Percentiles rank a stretch among this genome's conserved stretches.
Conservation (phyloP, 2,113 vertebrate species). For the Pelvicachromis taeniatus region DNA sequence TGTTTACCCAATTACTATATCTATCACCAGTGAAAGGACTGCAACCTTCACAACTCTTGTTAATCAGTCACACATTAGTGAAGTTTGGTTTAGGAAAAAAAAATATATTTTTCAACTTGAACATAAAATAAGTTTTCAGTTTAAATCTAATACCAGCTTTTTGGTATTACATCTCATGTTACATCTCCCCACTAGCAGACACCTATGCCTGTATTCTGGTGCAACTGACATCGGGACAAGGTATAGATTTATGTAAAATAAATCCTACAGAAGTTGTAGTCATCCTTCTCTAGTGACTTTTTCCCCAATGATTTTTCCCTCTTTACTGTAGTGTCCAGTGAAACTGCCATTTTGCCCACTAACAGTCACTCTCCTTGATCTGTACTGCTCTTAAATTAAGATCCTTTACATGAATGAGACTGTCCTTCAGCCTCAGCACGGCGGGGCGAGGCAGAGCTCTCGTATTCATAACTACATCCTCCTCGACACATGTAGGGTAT, state of each 20-base stretch:
- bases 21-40: background rate
- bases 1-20: background rate
- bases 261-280: background rate
- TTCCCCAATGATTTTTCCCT: background rate
- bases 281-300: background rate
- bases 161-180: background rate
- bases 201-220: background rate
- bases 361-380: slow-evolving; percentile 1
- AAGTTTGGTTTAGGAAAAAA: background rate
- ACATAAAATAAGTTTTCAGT: background rate
- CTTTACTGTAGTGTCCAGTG: background rate
- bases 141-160: background rate
- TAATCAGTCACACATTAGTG: background rate
- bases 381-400: slow-evolving; percentile 12
- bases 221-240: background rate
- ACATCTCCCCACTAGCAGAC: background rate
- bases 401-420: background rate
- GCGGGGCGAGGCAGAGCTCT: background rate
- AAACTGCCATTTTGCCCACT: background rate
- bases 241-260: background rate
- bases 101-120: background rate
- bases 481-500: background rate
- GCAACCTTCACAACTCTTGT: background rate
- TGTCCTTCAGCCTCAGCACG: background rate
- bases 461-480: background rate